These are phyloP conservation scores for Drosophila parabipectinata DNA, from an alignment of 1,140 invertebrate genomes.

Conservation along the genomic window DNA sequence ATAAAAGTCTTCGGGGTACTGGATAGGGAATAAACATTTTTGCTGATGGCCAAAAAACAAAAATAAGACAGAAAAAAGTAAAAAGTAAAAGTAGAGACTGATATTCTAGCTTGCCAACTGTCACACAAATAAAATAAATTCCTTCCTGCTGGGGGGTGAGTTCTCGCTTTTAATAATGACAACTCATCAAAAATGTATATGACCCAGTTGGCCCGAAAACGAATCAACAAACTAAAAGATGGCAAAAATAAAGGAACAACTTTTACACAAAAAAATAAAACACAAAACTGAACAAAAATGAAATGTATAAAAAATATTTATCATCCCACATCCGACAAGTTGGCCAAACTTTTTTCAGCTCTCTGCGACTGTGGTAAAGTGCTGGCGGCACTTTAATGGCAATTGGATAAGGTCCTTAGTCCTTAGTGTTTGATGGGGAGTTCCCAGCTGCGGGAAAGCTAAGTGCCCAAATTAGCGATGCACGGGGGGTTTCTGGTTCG, in stretches of 20 bases:
- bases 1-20: conserved; percentile 17
- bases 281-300: conserved; percentile 22
- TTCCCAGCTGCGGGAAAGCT: conserved; percentile 60
- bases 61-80: neutral
- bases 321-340: conserved; percentile 51
- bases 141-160: neutral
- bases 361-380: conserved; percentile 32
- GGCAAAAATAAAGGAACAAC: conserved; percentile 46
- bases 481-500: conserved; percentile 11
- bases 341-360: conserved; percentile 57
- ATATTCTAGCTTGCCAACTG: conserved; percentile 54
- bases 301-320: conserved; percentile 36
- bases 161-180: conserved; percentile 76
- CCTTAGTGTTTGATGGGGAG: conserved; percentile 43
- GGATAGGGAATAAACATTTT: conserved; percentile 30
- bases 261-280: conserved; percentile 21
- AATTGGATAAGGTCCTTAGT: conserved; percentile 66
- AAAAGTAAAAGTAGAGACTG: conserved; percentile 50
- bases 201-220: conserved; percentile 66
- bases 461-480: conserved; percentile 72
- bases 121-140: conserved; percentile 74
- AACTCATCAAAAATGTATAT: conserved; percentile 82
- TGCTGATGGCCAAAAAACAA: conserved; percentile 46
- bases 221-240: conserved; percentile 56
- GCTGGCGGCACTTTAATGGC: conserved; percentile 70